A percentile compares a stretch with the other conserved stretches of the same genome.
Evolutionary conservation across 2,888 invertebrate genomes (phyloP).

Genomic region (Cantharis rufa): DNA sequence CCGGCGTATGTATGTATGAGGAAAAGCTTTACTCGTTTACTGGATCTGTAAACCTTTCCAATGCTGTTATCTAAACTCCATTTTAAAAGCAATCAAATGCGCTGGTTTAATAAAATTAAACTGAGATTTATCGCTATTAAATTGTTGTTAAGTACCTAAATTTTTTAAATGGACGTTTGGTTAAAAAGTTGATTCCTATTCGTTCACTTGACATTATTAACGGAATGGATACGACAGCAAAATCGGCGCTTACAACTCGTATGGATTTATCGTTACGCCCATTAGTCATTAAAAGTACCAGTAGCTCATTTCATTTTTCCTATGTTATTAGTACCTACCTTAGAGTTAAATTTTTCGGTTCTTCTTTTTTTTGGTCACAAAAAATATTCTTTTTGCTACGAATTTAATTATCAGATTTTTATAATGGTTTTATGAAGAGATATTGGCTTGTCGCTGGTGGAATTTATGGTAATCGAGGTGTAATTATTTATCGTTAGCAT

Average conservation of each 20-base stretch:
- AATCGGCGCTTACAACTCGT: constrained; percentile 13
- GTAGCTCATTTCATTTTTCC: constrained; percentile 22
- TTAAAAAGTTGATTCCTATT: constrained; percentile 18
- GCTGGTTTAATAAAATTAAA: not conserved
- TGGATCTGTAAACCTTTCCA: not conserved
- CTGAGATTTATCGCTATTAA: constrained; percentile 17
- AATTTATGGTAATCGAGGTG: not conserved
- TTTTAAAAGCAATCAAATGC: not conserved
- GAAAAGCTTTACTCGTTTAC: not conserved
- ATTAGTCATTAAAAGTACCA: constrained; percentile 30
- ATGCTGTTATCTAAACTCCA: not conserved
- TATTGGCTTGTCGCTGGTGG: not conserved
- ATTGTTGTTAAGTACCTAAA: constrained; percentile 3
- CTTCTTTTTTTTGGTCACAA: not conserved
- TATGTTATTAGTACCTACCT: constrained; percentile 25
- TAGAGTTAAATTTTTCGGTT: constrained; percentile 17
- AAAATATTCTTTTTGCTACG: not conserved
- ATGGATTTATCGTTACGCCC: constrained; percentile 30
- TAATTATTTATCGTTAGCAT: not conserved
- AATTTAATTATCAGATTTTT: not conserved
- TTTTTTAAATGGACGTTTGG: constrained; percentile 13
- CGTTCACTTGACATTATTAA: constrained; percentile 9
- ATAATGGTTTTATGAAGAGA: not conserved
- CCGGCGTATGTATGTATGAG: not conserved
- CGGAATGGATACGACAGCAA: not conserved